Evolutionary conservation across 2,797 vertebrate species (phyloP).

Genomic region (Rhinogobio ventralis): DNA sequence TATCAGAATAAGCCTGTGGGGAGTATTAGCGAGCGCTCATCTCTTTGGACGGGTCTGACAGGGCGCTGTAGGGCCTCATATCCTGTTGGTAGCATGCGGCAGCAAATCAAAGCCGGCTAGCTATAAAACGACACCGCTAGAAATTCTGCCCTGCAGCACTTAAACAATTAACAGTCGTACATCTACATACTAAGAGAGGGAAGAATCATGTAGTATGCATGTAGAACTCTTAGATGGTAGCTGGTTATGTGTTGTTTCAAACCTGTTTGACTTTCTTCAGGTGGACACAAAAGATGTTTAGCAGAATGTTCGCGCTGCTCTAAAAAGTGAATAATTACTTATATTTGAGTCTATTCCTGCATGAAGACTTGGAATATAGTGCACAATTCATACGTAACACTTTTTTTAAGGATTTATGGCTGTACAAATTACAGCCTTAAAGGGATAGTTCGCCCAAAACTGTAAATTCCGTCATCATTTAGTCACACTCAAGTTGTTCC

Average conservation of each 20-base stretch:
- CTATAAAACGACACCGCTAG: conserved; percentile 72
- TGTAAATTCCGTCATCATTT: too few species aligned
- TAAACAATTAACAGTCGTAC: conserved; percentile 79
- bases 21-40: conserved; percentile 47
- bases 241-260: not conserved
- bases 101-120: conserved; percentile 63
- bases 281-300: not conserved
- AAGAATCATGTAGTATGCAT: conserved; percentile 8
- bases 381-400: not conserved
- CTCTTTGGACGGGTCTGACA: conserved; percentile 53
- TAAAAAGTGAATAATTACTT: not conserved
- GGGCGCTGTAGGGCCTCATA: conserved; percentile 53
- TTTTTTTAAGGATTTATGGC: not conserved
- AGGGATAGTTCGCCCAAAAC: too few species aligned
- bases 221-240: not conserved
- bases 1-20: conserved; percentile 43
- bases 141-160: conserved; percentile 78
- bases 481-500: too few species aligned
- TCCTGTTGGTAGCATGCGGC: conserved; percentile 46
- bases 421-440: too few species aligned
- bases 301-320: not conserved
- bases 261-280: not conserved
- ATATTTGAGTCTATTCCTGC: not conserved
- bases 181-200: conserved; percentile 66
- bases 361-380: not conserved